phyloP scores from a whole-genome alignment of 37 sponge, comb jelly and placozoan species.

The Hexactinellida sp. region DNA sequence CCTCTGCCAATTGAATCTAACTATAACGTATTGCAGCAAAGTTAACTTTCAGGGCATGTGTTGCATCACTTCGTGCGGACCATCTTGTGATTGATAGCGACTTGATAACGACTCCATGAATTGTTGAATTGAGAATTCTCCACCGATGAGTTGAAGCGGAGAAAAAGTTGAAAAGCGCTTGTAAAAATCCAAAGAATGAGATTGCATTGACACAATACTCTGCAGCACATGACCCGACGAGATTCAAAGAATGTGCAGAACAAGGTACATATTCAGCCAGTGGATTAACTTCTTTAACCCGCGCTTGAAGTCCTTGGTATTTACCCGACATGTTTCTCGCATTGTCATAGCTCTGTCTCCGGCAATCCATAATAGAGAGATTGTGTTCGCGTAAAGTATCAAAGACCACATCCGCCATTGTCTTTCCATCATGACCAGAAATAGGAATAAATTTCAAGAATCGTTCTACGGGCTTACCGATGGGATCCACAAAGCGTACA shows the following conservation, averaged over 20 bases:
- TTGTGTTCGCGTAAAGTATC: neutral
- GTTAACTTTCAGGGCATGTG: neutral
- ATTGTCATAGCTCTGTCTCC: no score
- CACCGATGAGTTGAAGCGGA: conserved; percentile 21
- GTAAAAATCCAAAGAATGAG: conserved; percentile 20
- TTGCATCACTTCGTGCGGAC: conserved; percentile 17
- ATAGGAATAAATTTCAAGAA: conserved; percentile 16
- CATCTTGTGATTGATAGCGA: conserved; percentile 10
- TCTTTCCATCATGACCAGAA: neutral
- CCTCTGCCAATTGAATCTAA: no score
- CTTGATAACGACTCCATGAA: neutral
- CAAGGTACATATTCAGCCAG: conserved; percentile 1
- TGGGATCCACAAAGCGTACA: neutral
- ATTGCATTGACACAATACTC: conserved; percentile 17
- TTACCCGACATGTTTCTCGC: conserved; percentile 23
- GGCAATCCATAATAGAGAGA: neutral
- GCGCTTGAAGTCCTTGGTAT: conserved; percentile 14
- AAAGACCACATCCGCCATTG: neutral
- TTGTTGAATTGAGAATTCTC: neutral
- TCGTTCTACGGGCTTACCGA: neutral
- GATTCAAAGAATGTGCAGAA: conserved; percentile 16
- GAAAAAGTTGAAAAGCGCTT: neutral
- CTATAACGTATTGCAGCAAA: neutral
- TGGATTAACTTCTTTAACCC: conserved; percentile 11
- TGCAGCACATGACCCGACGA: conserved; percentile 6